Evolutionary conservation across 2,888 invertebrate genomes (phyloP), one percentile per base, ranked within the genome.

Genomic region (Caenorhabditis imperialis): DNA sequence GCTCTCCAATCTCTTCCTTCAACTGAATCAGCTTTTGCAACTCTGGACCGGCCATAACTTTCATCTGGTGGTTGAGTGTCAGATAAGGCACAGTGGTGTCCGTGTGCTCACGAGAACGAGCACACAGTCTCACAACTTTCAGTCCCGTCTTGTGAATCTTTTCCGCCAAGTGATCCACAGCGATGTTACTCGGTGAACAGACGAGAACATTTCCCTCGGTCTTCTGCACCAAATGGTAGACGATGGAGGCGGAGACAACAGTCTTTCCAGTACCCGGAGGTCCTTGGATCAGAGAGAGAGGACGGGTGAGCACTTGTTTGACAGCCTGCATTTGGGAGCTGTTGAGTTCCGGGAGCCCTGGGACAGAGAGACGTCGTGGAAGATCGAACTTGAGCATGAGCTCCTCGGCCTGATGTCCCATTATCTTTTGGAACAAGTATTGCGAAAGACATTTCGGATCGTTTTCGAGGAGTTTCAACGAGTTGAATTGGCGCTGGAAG

Each of bases 141-240:
- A 99, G 91, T 50, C 97, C 98, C 6, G 98, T 98, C 81, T 93
- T 92, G 89, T 99, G 98, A 61, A 99, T 98, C 89, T 99, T 99
- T 89, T 98, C 98, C 0, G 99, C 98, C 18, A 99, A 91, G 88
- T 99, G 99, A 89, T 99, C 99, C 0, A 99, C 99, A 23, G 99
- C 99, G 1, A 98, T 99, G 89, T 99, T 99, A 73, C 96, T 96
- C 0, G 99, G 99, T 0, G 99, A 98, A 89, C 99, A 99, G 0
- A 99, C 99, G 1, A 99, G 91, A 0, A 99, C 96, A 65, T 86
- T 85, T 20, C 82, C 86, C 16, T 79, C 69, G 5, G 85, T 95
- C 88, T 96, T 95, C 86, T 95, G 93, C 0, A 95, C 96, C 65
- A 99, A 90, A 88, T 99, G 99, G 89, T 97, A 99, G 2, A 99